These are phyloP conservation scores for Lucifuga dentata DNA, from an alignment of 2,113 vertebrate species.

Conservation along the genomic window DNA sequence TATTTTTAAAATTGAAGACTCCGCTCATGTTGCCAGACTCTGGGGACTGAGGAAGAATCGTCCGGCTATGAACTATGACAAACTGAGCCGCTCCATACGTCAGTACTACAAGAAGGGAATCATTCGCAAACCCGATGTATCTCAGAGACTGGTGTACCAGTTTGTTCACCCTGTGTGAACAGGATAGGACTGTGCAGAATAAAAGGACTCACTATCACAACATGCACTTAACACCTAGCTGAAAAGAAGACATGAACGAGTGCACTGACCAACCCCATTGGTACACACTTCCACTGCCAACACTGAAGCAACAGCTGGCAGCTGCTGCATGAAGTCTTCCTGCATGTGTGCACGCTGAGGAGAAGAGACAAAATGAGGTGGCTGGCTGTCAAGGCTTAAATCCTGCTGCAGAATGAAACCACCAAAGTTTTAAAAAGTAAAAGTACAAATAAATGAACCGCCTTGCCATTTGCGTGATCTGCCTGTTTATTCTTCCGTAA, in stretches of 20 bases:
- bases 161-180: constrained; percentile 94
- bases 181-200: neutral
- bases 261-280: constrained; percentile 65
- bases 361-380: constrained; percentile 21
- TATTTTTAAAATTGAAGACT: constrained; percentile 99
- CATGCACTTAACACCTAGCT: constrained; percentile 38
- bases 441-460: constrained; percentile 39
- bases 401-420: constrained; percentile 33
- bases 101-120: constrained; percentile 99
- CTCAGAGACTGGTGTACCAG: constrained; percentile 98
- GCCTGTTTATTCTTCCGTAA: constrained; percentile 63
- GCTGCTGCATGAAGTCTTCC: constrained; percentile 18
- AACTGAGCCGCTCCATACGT: constrained; percentile 98
- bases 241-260: constrained; percentile 30
- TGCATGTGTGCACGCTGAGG: constrained; percentile 2
- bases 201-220: constrained; percentile 13
- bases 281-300: constrained; percentile 45
- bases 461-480: constrained; percentile 73
- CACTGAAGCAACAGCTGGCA: constrained; percentile 28
- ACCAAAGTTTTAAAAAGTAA: neutral
- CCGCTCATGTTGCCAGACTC: constrained; percentile 93
- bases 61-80: constrained; percentile 99
- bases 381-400: constrained; percentile 16
- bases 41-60: constrained; percentile 98
- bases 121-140: constrained; percentile 96